Evolutionary conservation across 1,140 invertebrate species (phyloP).

Genomic region (Caligus rogercresseyi): DNA sequence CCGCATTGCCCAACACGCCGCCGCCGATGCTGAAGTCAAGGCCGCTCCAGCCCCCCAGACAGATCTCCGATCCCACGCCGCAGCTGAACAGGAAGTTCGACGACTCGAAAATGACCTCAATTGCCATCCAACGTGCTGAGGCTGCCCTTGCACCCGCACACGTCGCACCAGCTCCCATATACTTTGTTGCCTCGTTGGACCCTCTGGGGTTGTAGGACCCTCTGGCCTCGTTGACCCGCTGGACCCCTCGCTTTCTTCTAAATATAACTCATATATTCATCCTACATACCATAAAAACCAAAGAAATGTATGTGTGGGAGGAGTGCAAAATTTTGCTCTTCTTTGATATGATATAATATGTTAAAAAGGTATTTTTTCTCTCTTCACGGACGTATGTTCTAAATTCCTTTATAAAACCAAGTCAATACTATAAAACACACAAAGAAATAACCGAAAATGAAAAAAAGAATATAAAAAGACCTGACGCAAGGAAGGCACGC

Average conservation of each 20-base stretch:
- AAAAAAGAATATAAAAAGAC: no score
- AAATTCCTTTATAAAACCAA: no score
- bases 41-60: neutral
- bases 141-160: conserved; percentile 12
- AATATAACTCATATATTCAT: no score
- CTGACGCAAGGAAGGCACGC: no score
- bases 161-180: neutral
- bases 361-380: no score
- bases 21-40: conserved; percentile 6
- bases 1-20: neutral
- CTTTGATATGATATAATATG: no score
- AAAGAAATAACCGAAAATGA: no score
- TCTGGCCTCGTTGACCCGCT: conserved; percentile 23
- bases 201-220: conserved; percentile 23
- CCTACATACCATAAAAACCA: no score
- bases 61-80: neutral
- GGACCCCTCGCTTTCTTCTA: conserved; percentile 22
- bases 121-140: neutral
- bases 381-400: no score
- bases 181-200: conserved; percentile 24
- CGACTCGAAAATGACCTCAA: neutral
- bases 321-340: no score
- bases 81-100: neutral
- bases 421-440: no score
- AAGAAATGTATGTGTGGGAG: no score